A percentile compares a stretch with the other conserved stretches of the same genome.
Conservation (phyloP, 2,888 invertebrate genomes). For the Scaeva pyrastri region DNA sequence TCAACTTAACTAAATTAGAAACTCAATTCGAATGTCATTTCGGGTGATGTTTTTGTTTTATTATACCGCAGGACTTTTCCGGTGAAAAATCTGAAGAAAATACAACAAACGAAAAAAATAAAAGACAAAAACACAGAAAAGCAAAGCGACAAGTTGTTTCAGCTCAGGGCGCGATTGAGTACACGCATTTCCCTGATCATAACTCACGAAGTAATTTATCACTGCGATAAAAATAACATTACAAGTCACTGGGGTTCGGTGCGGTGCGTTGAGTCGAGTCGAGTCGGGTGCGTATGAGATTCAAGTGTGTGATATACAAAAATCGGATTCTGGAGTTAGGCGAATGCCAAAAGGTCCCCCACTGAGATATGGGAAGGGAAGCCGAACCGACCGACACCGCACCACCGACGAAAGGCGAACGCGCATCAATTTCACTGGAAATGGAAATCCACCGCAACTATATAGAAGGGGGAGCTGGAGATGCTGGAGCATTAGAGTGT, state of each 20-base stretch:
- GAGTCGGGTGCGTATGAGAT: too few relatives aligned
- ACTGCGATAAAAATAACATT: slow-evolving; percentile 72
- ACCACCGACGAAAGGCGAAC: slow-evolving; percentile 16
- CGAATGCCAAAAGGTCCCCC: slow-evolving; percentile 76
- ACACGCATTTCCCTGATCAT: slow-evolving; percentile 57
- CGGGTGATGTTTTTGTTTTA: slow-evolving; percentile 45
- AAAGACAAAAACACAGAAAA: neutral
- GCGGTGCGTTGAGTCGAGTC: neutral
- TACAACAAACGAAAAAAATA: neutral
- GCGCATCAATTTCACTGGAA: slow-evolving; percentile 65
- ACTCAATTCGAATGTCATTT: slow-evolving; percentile 60
- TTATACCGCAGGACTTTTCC: slow-evolving; percentile 49
- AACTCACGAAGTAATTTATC: slow-evolving; percentile 73
- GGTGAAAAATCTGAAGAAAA: slow-evolving; percentile 40
- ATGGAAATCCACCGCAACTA: slow-evolving; percentile 34
- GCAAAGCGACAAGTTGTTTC: slow-evolving; percentile 67
- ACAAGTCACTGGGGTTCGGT: slow-evolving; percentile 60
- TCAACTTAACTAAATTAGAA: slow-evolving; percentile 52
- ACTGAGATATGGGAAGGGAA: slow-evolving; percentile 55
- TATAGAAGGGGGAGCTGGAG: slow-evolving; percentile 5
- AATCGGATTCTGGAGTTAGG: slow-evolving; percentile 52
- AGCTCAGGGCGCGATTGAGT: slow-evolving; percentile 16
- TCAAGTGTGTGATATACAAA: slow-evolving; percentile 5
- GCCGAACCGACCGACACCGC: neutral
- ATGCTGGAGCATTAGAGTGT: neutral